phyloP scores from a whole-genome alignment of 2,797 vertebrate species.

The Peromyscus nudipes region DNA sequence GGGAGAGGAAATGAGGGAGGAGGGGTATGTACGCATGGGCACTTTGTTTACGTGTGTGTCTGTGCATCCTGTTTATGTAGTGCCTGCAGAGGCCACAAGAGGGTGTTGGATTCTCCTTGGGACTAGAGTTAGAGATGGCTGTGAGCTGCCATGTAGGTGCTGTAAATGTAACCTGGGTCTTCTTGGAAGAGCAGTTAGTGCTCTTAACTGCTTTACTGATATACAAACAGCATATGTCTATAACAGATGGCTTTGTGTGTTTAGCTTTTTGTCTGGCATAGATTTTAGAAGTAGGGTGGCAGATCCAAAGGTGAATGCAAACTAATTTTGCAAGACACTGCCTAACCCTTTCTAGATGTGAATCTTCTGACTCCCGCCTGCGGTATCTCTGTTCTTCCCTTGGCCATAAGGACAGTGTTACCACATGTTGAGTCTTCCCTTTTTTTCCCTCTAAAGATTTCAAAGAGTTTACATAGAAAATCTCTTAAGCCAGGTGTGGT shows the following conservation, averaged over 20 bases:
- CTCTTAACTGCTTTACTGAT: not conserved
- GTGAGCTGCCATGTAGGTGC: not conserved
- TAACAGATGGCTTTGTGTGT: not conserved
- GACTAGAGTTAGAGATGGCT: not conserved
- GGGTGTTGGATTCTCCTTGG: not conserved
- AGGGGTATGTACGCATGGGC: not conserved
- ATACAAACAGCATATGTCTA: not conserved
- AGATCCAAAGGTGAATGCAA: not conserved
- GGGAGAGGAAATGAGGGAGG: no score
- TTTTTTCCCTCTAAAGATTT: not conserved
- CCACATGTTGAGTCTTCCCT: not conserved
- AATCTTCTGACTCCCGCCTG: not conserved
- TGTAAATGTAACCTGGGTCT: not conserved
- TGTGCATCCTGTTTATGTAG: not conserved
- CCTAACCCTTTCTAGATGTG: not conserved
- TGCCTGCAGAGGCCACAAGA: not conserved
- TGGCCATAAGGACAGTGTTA: not conserved
- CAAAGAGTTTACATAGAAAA: not conserved
- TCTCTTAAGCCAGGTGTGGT: not conserved
- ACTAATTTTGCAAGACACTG: not conserved
- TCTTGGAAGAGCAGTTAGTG: not conserved
- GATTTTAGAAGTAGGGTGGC: not conserved
- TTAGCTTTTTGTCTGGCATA: slow-evolving; percentile 9
- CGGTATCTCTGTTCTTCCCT: not conserved
- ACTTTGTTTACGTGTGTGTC: not conserved